Evolutionary conservation across 2,888 invertebrate genomes (phyloP), one percentile per base, ranked within the genome.

Genomic region (Mimumesa dahlbomi): DNA sequence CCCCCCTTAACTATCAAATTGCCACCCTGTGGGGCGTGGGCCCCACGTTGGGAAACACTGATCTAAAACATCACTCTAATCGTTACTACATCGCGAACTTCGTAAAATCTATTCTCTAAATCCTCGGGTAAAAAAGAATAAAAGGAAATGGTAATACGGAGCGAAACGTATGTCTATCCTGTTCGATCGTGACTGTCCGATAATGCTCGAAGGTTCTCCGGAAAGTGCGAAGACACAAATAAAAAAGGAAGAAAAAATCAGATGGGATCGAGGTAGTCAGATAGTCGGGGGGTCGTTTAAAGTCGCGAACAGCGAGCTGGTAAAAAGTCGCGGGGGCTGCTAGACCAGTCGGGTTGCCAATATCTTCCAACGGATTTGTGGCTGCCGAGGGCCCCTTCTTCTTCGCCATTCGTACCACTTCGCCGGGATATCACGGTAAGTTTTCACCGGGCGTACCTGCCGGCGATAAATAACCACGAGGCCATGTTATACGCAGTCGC

Each of bases 311-410:
- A 58, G 40, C 31, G 29, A 16, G 25, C 46, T n/a, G n/a, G 56
- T 19, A 63, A 56, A 57, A 63, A 63, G 42, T 34, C 31, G 11
- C 34, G 22, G 9, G 25, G 11, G 29, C 13, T 70, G 56, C 49
- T 34, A 49, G 46, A 40, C 61, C 53, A 73, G 53, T 69, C 68
- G 62, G 73, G 74, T 73, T 79, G 83, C 80, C 84, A 84, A 85
- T 85, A 83, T 82, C 77, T 79, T 75, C 61, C 52, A 78, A 50
- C 59, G 72, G 81, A 85, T 84, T 85, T 84, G 84, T 79, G 75
- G 76, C 68, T 64, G 75, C 74, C 79, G 61, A 64, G 82, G 71
- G 76, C 65, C 69, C 62, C 58, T 56, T 69, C 72, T 61, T 66
- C 67, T 58, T 66, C 57, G 58, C 59, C 57, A 50, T 74, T 43